Evolutionary conservation across 2,113 vertebrate genomes (phyloP).

Genomic region (Corythaixoides concolor): DNA sequence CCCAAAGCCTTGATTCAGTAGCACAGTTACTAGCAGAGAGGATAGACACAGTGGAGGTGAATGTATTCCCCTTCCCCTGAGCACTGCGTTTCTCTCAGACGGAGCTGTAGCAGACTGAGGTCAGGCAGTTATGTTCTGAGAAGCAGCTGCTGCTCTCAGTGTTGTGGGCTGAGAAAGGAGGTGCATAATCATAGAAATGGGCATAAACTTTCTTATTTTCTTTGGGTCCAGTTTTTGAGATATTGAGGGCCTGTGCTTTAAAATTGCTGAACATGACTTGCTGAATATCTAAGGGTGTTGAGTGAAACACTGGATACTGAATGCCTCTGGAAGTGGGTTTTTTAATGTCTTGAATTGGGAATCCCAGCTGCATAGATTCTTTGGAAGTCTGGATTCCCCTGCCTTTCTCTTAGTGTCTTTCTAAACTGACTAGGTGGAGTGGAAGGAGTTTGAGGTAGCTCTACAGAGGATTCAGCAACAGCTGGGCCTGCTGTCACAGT

Average conservation of each 20-base stretch:
- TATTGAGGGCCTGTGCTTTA: not conserved
- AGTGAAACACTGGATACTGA: not conserved
- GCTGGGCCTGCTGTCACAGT: not conserved
- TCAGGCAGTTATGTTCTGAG: not conserved
- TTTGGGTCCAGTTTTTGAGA: not conserved
- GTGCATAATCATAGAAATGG: not conserved
- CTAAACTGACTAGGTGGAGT: not conserved
- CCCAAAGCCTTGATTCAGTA: not conserved
- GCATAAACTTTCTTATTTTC: not conserved
- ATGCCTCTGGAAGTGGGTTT: not conserved
- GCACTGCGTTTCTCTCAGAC: not conserved
- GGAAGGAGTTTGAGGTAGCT: not conserved
- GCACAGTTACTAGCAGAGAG: not conserved
- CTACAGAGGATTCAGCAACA: not conserved
- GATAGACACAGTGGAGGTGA: not conserved
- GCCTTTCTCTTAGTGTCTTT: not conserved
- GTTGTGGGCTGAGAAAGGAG: not conserved
- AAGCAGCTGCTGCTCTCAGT: not conserved
- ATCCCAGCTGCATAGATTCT: not conserved
- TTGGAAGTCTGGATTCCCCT: not conserved
- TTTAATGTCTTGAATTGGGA: not conserved
- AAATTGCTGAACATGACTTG: not conserved
- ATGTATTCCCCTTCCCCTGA: not conserved
- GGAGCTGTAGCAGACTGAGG: not conserved
- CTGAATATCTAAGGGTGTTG: not conserved